A percentile compares a stretch with the other conserved stretches of the same genome.
Evolutionary conservation across 1,140 invertebrate genomes (phyloP).

Genomic region (Drosophila sp.): DNA sequence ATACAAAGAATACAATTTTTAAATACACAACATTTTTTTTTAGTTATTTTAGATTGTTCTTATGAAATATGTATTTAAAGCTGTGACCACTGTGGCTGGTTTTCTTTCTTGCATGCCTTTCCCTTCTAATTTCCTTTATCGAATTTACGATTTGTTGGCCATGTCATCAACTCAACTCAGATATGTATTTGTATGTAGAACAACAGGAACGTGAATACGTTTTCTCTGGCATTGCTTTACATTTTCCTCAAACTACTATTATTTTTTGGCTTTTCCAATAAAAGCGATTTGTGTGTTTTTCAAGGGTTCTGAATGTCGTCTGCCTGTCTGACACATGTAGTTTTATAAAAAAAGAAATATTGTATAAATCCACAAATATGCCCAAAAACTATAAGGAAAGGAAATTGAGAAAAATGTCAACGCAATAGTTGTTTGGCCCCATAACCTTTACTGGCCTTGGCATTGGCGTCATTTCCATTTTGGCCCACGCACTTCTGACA

Average conservation of each 20-base stretch:
- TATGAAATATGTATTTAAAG: no score
- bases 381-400: constrained; percentile 37
- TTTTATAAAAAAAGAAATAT: constrained; percentile 20
- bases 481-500: constrained; percentile 62
- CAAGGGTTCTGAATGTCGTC: constrained; percentile 41
- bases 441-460: constrained; percentile 62
- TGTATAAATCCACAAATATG: constrained; percentile 36
- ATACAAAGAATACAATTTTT: no score
- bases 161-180: constrained; percentile 67
- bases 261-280: constrained; percentile 53
- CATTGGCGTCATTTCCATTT: not conserved
- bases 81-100: not conserved
- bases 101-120: constrained; percentile 57
- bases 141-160: constrained; percentile 81
- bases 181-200: constrained; percentile 12
- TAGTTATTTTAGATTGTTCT: no score
- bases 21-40: no score
- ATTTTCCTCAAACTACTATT: not conserved
- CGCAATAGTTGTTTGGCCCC: constrained; percentile 31
- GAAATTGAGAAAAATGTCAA: constrained; percentile 35
- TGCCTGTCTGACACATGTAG: no score
- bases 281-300: constrained; percentile 28
- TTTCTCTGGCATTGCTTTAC: constrained; percentile 36
- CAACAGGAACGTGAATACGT: constrained; percentile 45
- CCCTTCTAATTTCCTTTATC: constrained; percentile 82